phyloP scores from a whole-genome alignment of 2,888 invertebrate species.

The Isotomurus palustris region DNA sequence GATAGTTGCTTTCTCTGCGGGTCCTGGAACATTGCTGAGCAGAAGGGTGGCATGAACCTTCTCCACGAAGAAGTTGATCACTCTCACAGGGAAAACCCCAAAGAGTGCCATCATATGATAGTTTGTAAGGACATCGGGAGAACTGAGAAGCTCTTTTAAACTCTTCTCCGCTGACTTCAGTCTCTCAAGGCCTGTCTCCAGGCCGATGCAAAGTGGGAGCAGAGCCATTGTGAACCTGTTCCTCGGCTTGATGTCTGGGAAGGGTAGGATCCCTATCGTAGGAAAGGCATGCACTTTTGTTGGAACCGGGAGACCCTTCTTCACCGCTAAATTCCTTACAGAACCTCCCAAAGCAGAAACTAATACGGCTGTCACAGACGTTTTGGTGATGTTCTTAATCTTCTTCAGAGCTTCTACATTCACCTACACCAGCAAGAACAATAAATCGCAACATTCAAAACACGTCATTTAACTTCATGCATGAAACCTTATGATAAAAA shows the following conservation, averaged over 20 bases:
- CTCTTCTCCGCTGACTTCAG: conserved; percentile 33
- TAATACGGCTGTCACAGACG: conserved; percentile 37
- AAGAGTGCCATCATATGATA: conserved; percentile 36
- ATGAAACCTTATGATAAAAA: not conserved
- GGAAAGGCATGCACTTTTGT: conserved; percentile 31
- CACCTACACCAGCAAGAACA: conserved; percentile 11
- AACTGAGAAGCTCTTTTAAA: conserved; percentile 24
- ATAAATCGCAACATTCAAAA: not conserved
- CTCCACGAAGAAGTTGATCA: conserved; percentile 34
- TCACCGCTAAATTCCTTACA: conserved; percentile 34
- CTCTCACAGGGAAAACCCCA: conserved; percentile 34
- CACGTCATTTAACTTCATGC: no score
- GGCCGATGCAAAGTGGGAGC: conserved; percentile 35
- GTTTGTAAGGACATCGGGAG: conserved; percentile 35
- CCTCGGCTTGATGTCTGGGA: conserved; percentile 36
- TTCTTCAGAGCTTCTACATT: conserved; percentile 33
- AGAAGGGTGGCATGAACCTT: conserved; percentile 39
- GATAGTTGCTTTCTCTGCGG: conserved; percentile 33
- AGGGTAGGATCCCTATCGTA: conserved; percentile 42
- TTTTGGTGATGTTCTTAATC: conserved; percentile 37
- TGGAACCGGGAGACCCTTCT: conserved; percentile 36
- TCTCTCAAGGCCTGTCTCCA: conserved; percentile 31
- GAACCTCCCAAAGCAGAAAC: conserved; percentile 36
- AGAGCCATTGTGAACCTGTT: conserved; percentile 41
- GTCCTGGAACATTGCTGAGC: conserved; percentile 43